Evolutionary conservation across 2,888 invertebrate species (phyloP), one percentile per base, ranked within the genome.

Genomic region (Papilio protenor): DNA sequence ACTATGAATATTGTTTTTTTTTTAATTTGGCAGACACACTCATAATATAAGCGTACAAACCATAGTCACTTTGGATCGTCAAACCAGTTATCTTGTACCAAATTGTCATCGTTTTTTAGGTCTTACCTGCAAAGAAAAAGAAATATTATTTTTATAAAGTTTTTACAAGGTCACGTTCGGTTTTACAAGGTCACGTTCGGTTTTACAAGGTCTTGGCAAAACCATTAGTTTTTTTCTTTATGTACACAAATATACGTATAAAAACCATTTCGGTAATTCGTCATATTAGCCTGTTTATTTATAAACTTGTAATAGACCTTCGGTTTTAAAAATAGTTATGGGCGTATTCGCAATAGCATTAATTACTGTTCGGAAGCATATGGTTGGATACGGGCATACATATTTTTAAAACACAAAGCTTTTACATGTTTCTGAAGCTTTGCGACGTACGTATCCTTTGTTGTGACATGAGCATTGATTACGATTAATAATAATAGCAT

Each of bases 361-460:
- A 40, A 40, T 40, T 40, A 40, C 0, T 40, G 40, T 0, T 40
- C 40, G 8, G 8, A 40, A 8, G 8, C 8, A 40, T n/a, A n/a
- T n/a, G n/a, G n/a, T n/a, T 40, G 40, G 0, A 40, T 8, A 8
- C 27, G 27, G 27, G 27, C 1, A 8, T 40, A 8, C 40, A 40
- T 8, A 8, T 40, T 40, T 40, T 40, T 40, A 8, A 40, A 40
- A 40, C 40, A 27, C 40, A 5, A 40, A n/a, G n/a, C n/a, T n/a
- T n/a, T 40, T 40, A 40, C 8, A 40, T 8, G 40, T 40, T 40
- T 40, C 40, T 8, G 8, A 40, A 40, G 8, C 8, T 8, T 72
- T 72, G 71, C 76, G 71, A 61, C 21, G 23, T 40, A 64, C 64
- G 77, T 45, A 47, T 69, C 70, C 74, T 73, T 77, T 70, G 74